phyloP scores from a whole-genome alignment of 1,140 invertebrate species.

The Scaptodrosophila lebanonensis region DNA sequence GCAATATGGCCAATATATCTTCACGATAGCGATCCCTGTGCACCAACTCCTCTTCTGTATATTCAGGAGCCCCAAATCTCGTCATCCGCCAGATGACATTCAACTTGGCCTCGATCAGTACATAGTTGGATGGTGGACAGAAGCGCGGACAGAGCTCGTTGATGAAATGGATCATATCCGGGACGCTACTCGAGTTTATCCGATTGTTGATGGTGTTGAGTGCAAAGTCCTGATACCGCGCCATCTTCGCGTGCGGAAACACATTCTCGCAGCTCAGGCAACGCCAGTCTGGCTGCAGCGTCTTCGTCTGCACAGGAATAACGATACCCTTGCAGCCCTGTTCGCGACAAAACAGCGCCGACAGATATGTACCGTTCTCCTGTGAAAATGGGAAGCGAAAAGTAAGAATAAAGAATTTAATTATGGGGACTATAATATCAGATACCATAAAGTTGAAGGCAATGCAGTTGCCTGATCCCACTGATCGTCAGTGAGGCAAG shows the following conservation, averaged over 20 bases:
- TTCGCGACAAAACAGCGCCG: slow-evolving; percentile 68
- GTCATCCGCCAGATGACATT: slow-evolving; percentile 75
- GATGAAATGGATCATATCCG: slow-evolving; percentile 72
- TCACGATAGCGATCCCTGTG: slow-evolving; percentile 76
- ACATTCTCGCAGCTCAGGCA: slow-evolving; percentile 66
- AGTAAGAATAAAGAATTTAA: neutral
- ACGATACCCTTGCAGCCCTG: slow-evolving; percentile 69
- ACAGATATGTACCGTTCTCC: slow-evolving; percentile 73
- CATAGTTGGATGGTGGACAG: slow-evolving; percentile 71
- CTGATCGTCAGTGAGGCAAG: no score
- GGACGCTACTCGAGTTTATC: slow-evolving; percentile 65
- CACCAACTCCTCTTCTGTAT: slow-evolving; percentile 51
- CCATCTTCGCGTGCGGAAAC: slow-evolving; percentile 68
- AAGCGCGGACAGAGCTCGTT: slow-evolving; percentile 71
- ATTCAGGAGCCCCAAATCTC: slow-evolving; percentile 47
- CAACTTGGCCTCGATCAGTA: slow-evolving; percentile 69
- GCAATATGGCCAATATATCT: slow-evolving; percentile 76
- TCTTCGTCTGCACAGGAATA: slow-evolving; percentile 68
- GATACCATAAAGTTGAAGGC: no score
- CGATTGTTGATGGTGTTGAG: slow-evolving; percentile 73
- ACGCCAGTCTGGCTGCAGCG: slow-evolving; percentile 68
- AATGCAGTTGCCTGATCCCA: no score
- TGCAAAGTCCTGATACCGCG: slow-evolving; percentile 71
- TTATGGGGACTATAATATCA: no score
- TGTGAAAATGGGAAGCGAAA: slow-evolving; percentile 20